Evolutionary conservation across 2,888 invertebrate species (phyloP), one percentile per base, ranked within the genome.

Genomic region (Brachyopa scutellaris): DNA sequence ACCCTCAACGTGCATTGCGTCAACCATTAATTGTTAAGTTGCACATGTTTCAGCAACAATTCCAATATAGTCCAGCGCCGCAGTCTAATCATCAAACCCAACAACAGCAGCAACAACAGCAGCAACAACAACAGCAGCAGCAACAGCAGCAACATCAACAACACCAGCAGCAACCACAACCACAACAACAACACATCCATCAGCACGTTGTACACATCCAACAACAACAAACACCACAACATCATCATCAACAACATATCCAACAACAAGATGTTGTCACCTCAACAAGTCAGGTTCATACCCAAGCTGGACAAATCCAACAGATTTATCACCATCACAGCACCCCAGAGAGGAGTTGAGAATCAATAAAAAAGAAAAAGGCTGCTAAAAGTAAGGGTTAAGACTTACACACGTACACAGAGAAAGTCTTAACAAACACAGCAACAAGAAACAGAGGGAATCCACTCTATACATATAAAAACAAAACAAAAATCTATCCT

Each of bases 21-120:
- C 85, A 86, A 86, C 85, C 86, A 86, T 87, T 88, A 86, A 88
- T 88, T 88, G 87, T 87, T 86, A 88, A 88, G 90, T 88, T 90
- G 86, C 90, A 90, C 87, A 89, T 90, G 87, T 89, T 90, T 87
- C 89, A 89, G 87, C 90, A 90, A 87, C 90, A 90, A 87, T 90
- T 90, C 87, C 90, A 90, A 87, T 90, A 90, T 83, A 90, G 90
- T 85, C 90, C 90, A 67, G 86, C 85, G 62, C 85, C 85, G 49
- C 85, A 85, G 51, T 66, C 76, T 13, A 84, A 85, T 40, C 85
- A 85, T 47, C 85, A 85, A 64, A 72, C 83, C 26, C 85, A 84
- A 23, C 89, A 90, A 73, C 90, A 89, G 67, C 89, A 89, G 82
- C 89, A 89, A 59, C 88, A 87, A 69, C 87, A 88, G 13, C 89